Base-by-base conservation (phyloP, 2,888 invertebrate species). In the Acanthosepion esculentum region DNA sequence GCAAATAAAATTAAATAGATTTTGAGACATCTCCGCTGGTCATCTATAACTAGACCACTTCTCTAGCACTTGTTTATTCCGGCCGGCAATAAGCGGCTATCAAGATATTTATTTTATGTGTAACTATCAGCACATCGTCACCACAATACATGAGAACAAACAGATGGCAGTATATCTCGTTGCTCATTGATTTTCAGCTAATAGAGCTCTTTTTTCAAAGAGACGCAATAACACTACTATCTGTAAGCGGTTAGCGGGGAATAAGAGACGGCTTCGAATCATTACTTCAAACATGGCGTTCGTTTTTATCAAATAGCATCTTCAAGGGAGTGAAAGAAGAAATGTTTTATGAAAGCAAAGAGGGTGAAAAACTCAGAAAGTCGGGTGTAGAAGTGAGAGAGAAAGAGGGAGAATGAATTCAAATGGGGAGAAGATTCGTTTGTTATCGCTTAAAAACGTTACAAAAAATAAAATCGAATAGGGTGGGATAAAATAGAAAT, bases 41-140 rank as follows among this genome's bases (percentile, higher is more conserved):
- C n/a, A 78, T 78, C n/a, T 78, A 78, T 78, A 23, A 7, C 59
- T 59, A 23, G 59, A 59, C 59, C 59, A 59, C 59, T 59, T 59
- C 59, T 59, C 23, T 59, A 26, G 23, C 20, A 59, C 59, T 59
- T 59, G 59, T 23, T 59, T 59, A 59, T 23, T 59, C 59, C 23
- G 59, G 59, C 59, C 59, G 59, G 78, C 78, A 78, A 78, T 78
- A 78, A 78, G n/a, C 78, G 78, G 78, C 78, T 78, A 78, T 78
- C 78, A 78, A n/a, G 78, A n/a, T 78, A 78, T 78, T 78, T 78
- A 78, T 78, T 78, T 78, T 78, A 78, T 78, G 78, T 78, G 78
- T 78, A 78, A 78, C 78, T 78, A 78, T 78, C 78, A 78, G 78
- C 78, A 78, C 78, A 78, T 78, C 78, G n/a, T n/a, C 78, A n/a